phyloP scores from a whole-genome alignment of 2,797 vertebrate genomes.

The Cossypha caffra region DNA sequence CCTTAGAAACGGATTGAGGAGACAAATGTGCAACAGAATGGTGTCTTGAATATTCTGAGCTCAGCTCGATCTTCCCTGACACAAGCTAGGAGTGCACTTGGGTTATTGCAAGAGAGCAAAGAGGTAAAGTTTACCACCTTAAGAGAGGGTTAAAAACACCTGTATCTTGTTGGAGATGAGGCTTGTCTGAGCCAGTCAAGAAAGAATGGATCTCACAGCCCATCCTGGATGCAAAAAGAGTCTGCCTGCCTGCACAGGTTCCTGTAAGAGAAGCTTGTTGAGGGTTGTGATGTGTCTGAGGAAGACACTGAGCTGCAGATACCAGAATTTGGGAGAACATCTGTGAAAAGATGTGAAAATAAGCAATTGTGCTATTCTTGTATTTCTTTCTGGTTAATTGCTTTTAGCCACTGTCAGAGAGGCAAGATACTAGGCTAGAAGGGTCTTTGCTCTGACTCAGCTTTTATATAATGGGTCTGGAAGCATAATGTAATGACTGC shows the following conservation, averaged over 20 bases:
- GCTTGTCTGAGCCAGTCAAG: not conserved
- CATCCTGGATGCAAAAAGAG: not conserved
- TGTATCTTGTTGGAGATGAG: not conserved
- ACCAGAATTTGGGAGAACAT: not conserved
- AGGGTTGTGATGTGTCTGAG: not conserved
- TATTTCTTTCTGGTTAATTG: not conserved
- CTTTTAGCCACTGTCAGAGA: not conserved
- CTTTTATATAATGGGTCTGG: not conserved
- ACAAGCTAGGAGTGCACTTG: conserved; percentile 76
- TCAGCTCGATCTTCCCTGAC: conserved; percentile 80
- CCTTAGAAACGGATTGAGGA: conserved; percentile 81
- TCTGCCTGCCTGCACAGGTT: not conserved
- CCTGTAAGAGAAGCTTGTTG: not conserved
- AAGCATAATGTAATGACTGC: not conserved
- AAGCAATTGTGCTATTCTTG: not conserved
- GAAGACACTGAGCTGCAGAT: not conserved
- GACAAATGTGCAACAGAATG: conserved; percentile 77
- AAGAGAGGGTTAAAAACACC: not conserved
- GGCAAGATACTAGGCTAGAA: not conserved
- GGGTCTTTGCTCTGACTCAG: not conserved
- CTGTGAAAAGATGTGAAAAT: not conserved
- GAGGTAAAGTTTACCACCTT: conserved; percentile 76
- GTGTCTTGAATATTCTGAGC: conserved; percentile 76
- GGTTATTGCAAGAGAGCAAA: conserved; percentile 82
- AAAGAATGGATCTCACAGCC: not conserved